Percentiles rank a stretch among this genome's conserved stretches.
phyloP scores from a whole-genome alignment of 2,888 invertebrate genomes.

The Drosophila austrosaltans region DNA sequence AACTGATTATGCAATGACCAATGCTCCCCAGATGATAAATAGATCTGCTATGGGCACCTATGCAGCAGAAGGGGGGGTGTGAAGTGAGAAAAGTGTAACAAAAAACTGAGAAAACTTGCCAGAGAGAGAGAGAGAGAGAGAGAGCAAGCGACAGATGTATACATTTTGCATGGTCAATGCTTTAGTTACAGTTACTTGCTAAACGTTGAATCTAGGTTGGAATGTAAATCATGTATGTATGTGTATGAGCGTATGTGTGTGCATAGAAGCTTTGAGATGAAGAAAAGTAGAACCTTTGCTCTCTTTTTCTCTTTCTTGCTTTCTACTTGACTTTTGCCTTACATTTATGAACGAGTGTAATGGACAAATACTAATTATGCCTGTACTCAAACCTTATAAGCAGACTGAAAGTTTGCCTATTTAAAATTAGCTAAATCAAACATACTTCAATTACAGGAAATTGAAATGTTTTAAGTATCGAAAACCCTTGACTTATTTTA shows the following conservation, averaged over 20 bases:
- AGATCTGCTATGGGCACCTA: constrained; percentile 21
- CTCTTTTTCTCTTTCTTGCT: not conserved
- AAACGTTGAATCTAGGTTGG: constrained; percentile 3
- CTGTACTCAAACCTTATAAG: not conserved
- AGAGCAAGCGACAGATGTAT: constrained; percentile 4
- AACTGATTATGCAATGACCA: constrained; percentile 43
- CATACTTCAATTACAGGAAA: no score
- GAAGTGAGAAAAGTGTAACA: not conserved
- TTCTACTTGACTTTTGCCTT: not conserved
- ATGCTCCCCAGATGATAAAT: constrained; percentile 13
- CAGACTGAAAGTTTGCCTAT: no score
- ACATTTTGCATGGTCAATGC: constrained; percentile 21
- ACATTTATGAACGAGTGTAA: not conserved
- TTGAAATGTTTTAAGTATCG: no score
- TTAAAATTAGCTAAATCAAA: no score
- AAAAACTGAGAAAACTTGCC: not conserved
- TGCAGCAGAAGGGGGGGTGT: constrained; percentile 23
- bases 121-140: not conserved
- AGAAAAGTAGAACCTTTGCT: constrained; percentile 6
- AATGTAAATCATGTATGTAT: constrained; percentile 3
- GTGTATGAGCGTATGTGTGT: not conserved
- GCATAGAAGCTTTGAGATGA: not conserved
- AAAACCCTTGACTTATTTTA: no score
- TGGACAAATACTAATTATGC: not conserved
- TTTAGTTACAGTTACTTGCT: constrained; percentile 31